Evolutionary conservation across 2,113 vertebrate genomes (phyloP), one percentile per base, ranked within the genome.

Genomic region (pig (Sus scrofa)): DNA sequence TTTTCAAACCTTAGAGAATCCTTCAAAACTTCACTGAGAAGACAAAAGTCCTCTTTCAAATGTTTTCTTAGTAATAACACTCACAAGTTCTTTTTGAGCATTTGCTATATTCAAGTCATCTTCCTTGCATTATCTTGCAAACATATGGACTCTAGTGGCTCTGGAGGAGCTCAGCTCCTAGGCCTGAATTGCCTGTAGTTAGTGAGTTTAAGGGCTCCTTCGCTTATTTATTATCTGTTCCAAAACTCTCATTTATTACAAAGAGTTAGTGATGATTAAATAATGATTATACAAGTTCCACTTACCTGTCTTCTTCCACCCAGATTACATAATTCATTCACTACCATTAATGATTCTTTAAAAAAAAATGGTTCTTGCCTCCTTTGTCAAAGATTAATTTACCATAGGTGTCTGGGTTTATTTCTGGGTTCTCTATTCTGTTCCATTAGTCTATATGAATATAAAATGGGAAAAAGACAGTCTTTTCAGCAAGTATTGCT

Each of bases 131-230:
- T 83, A 26, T 18, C 26, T 65, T 83, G 18, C 26, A 84, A 71
- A 22, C 10, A 44, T 1, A 32, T 18, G 19, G 2, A 88, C 3
- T 27, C 0, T 8, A 62, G 1, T 75, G 11, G 0, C 52, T 68
- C 77, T 84, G 9, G 9, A 18, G 4, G 0, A 26, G 18, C 14
- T 50, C 4, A 39, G 65, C 19, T 22, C 52, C 32, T 37, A 12
- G 14, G 37, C 3, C 6, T 6, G 6, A 52, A 32, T 1, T 52
- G 9, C 6, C 32, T 37, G 0, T 24, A 37, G 60, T 63, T 87
- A 52, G 1, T 58, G 10, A 9, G 14, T 26, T 62, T 50, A 87
- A 75, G 56, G 56, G 4, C 4, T 0, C 8, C 15, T 87, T 58
- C 13, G 18, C 24, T 63, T 68, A 62, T 20, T 68, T 79, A 44